These are phyloP conservation scores for Ophthalmotilapia sp. DNA, from an alignment of 2,113 vertebrate genomes.

Conservation along the genomic window DNA sequence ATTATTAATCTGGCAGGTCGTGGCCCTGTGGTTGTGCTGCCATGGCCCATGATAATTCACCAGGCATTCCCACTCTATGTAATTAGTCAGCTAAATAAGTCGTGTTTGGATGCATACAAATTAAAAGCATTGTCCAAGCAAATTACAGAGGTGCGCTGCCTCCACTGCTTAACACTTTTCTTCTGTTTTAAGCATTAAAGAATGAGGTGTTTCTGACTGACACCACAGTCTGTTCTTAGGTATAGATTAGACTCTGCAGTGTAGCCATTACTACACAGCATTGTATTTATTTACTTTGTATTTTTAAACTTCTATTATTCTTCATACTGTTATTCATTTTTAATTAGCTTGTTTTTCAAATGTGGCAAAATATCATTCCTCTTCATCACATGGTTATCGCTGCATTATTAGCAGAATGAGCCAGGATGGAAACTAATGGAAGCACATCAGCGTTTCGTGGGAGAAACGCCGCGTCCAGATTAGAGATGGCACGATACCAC, in stretches of 20 bases:
- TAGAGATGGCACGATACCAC: too few species aligned
- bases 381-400: background rate
- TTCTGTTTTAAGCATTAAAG: background rate
- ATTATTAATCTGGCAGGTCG: conserved; percentile 16
- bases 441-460: background rate
- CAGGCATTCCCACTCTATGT: background rate
- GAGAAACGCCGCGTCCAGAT: background rate
- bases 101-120: background rate
- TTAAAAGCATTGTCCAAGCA: background rate
- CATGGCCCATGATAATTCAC: background rate
- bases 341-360: background rate
- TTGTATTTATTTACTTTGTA: background rate
- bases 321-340: background rate
- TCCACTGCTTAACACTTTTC: background rate
- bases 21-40: background rate
- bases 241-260: background rate
- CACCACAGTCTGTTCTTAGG: background rate
- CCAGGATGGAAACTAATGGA: background rate
- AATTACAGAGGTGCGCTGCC: background rate
- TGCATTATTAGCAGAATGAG: background rate
- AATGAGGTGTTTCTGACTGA: background rate
- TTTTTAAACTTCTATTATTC: background rate
- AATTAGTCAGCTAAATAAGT: background rate
- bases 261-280: background rate
- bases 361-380: background rate